These are phyloP conservation scores for Sebastiscus tertius DNA, from an alignment of 2,797 vertebrate genomes.

Conservation along the genomic window DNA sequence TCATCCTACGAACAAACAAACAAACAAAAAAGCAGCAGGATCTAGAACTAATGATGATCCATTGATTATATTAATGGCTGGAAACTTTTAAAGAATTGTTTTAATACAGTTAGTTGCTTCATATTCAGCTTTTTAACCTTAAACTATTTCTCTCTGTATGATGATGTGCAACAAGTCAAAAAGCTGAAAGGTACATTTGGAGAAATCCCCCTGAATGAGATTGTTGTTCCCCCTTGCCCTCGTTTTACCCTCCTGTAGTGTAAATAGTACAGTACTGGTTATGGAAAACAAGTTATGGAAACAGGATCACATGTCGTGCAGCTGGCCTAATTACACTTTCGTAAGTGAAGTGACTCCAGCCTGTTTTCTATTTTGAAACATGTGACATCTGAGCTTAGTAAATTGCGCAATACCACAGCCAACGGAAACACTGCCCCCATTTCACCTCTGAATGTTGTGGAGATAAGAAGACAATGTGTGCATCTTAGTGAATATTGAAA, in stretches of 20 bases:
- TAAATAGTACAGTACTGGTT: background rate
- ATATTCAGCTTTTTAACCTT: background rate
- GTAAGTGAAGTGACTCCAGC: background rate
- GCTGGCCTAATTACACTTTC: background rate
- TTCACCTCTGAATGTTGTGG: background rate
- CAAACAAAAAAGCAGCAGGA: background rate
- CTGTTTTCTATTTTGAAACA: conserved; percentile 35
- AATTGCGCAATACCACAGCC: conserved; percentile 21
- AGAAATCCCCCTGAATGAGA: background rate
- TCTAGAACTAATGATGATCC: background rate
- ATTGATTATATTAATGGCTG: background rate
- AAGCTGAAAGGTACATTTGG: background rate
- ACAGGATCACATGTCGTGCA: conserved; percentile 5
- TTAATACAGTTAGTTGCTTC: background rate
- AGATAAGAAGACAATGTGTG: background rate
- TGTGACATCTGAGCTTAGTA: conserved; percentile 9
- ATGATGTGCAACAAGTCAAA: background rate
- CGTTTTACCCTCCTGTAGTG: background rate
- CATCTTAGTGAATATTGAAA: background rate
- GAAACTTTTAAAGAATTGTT: background rate
- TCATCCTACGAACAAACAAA: background rate
- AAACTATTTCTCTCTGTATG: background rate
- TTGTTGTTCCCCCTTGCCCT: background rate
- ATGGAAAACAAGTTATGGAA: background rate
- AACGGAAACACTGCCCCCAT: background rate